Evolutionary conservation across 2,888 invertebrate species (phyloP).

Genomic region (Drosophila imparisetae): DNA sequence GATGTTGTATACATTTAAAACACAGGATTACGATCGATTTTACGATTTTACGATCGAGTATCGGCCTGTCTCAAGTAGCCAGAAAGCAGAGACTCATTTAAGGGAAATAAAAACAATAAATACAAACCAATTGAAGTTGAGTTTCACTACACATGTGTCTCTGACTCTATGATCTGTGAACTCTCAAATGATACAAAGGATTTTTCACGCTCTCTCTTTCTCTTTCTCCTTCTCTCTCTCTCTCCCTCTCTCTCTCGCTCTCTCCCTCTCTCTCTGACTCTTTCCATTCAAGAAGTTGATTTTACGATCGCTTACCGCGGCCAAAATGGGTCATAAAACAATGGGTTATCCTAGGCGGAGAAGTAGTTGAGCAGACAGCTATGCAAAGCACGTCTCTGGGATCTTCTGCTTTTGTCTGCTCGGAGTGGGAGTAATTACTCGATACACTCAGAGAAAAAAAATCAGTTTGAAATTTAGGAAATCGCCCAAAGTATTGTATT

Average conservation of each 20-base stretch:
- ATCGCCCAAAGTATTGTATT: no score
- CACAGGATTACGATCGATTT: constrained; percentile 70
- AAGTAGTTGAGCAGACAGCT: neutral
- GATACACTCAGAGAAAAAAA: constrained; percentile 1
- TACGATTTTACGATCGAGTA: constrained; percentile 54
- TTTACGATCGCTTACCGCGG: constrained; percentile 78
- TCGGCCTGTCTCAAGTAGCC: constrained; percentile 41
- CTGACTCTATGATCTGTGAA: constrained; percentile 33
- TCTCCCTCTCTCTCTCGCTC: neutral
- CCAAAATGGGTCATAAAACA: constrained; percentile 79
- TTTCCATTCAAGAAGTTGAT: constrained; percentile 44
- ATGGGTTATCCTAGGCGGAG: constrained; percentile 74
- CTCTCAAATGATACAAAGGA: constrained; percentile 61
- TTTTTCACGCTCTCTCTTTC: constrained; percentile 71
- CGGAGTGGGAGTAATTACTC: constrained; percentile 2
- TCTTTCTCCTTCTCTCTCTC: neutral
- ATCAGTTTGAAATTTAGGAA: no score
- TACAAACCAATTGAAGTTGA: constrained; percentile 57
- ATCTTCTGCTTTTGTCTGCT: constrained; percentile 19
- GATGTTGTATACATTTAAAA: constrained; percentile 76
- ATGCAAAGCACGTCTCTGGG: constrained; percentile 17
- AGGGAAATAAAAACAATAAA: constrained; percentile 79
- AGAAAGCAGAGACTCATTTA: constrained; percentile 69
- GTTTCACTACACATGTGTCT: constrained; percentile 19
- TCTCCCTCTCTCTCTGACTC: neutral